Evolutionary conservation across 2,797 vertebrate species (phyloP), one percentile per base, ranked within the genome.

Genomic region (Spondyliosoma cantharus): DNA sequence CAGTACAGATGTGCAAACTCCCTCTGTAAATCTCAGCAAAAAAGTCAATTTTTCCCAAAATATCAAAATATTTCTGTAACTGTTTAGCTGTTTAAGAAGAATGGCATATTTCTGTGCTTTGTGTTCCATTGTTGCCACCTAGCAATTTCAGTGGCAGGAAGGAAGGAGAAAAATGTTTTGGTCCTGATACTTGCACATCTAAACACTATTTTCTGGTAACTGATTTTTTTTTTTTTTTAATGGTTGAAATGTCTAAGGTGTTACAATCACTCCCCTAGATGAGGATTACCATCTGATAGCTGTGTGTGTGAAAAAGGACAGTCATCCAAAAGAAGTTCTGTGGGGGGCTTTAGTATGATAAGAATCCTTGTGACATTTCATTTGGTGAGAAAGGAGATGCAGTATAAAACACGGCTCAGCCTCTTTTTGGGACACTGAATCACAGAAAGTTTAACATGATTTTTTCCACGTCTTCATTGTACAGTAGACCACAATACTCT

Each of bases 401-500:
- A 70, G 84, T 90, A 91, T 62, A 87, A 93, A 92, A 92, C 80
- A 87, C 42, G 56, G 73, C 86, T 80, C 73, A 78, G 82, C 75
- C 85, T 93, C 73, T 87, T 91, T 88, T 86, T 45, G 68, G 70
- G 88, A 91, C 86, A 91, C 25, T 77, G 76, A 81, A 82, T 93
- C 76, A 91, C 85, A 92, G 66, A 91, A 77, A 79, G 78, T 72
- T 87, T 91, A 74, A 91, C 87, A 88, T 83, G 62, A 81, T 86
- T 86, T 83, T 57, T 77, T 87, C 83, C 87, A 93, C 91, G 80
- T 90, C 85, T 89, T 89, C 74, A 76, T 91, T 86, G 83, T 70
- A 95, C 91, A 91, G 87, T 74, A 84, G 91, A 85, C 89, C 86
- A 93, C 89, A 82, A 93, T 80, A 94, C 90, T 90, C 89, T 92